phyloP scores from a whole-genome alignment of 53 echinoderm and acorn worm species.

The Crossaster papposus region DNA sequence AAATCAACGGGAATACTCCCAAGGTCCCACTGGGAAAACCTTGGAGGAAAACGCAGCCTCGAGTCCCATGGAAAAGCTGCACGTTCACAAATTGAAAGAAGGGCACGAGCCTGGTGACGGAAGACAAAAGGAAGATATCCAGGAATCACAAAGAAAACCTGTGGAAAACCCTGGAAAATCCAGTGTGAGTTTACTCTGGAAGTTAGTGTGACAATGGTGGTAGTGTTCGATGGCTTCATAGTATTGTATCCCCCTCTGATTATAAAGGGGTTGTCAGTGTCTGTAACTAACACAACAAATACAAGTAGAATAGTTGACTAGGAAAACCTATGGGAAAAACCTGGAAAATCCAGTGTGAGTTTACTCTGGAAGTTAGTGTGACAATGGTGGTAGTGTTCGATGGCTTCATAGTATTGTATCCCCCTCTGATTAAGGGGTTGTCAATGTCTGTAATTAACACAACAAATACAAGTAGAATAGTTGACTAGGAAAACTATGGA shows the following conservation, averaged over 20 bases:
- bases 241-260: no score
- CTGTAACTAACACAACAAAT: no score
- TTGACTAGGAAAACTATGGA: no score
- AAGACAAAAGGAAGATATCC: conserved; percentile 3
- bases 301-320: no score
- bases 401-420: neutral
- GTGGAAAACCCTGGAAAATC: conserved; percentile 40
- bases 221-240: no score
- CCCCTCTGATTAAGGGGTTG: neutral
- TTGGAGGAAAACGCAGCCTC: conserved; percentile 63
- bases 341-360: conserved; percentile 47
- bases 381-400: neutral
- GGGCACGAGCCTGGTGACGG: neutral
- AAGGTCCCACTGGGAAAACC: conserved; percentile 55
- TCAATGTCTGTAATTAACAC: no score
- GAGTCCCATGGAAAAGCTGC: conserved; percentile 83
- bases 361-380: conserved; percentile 3
- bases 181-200: conserved; percentile 57
- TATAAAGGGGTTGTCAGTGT: no score
- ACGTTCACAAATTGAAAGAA: conserved; percentile 63
- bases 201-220: no score
- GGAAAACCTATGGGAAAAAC: conserved; percentile 15
- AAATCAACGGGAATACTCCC: conserved; percentile 58
- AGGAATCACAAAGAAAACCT: conserved; percentile 12
- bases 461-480: no score